Conservation (phyloP, 2,888 invertebrate genomes). For the Caradrina clavipalpis region DNA sequence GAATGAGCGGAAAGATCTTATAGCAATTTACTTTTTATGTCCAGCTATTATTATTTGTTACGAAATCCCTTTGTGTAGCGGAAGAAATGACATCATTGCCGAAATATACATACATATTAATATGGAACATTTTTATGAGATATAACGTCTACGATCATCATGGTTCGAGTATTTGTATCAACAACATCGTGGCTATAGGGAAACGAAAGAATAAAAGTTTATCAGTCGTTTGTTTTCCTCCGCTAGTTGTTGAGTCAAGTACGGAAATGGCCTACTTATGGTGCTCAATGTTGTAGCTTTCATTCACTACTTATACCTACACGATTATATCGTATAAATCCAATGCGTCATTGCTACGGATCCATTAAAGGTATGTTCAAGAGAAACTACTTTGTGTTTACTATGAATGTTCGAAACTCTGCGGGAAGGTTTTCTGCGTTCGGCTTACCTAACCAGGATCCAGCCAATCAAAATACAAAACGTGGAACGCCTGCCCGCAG, state of each 20-base stretch:
- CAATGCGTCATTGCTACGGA: constrained; percentile 11
- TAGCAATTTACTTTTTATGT: constrained; percentile 58
- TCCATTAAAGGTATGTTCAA: constrained; percentile 14
- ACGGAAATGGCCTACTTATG: constrained; percentile 53
- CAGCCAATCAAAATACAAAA: constrained; percentile 33
- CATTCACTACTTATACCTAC: constrained; percentile 41
- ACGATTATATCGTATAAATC: constrained; percentile 25
- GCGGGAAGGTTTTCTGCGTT: constrained; percentile 19
- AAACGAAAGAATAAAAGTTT: constrained; percentile 33
- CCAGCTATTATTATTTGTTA: constrained; percentile 39
- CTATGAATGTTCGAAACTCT: constrained; percentile 2
- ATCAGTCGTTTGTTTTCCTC: constrained; percentile 34
- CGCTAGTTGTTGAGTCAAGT: constrained; percentile 37
- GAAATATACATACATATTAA: constrained; percentile 25
- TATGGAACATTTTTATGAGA: constrained; percentile 34
- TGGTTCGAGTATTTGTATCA: constrained; percentile 16
- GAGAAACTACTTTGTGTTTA: constrained; percentile 11
- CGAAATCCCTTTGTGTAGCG: constrained; percentile 29
- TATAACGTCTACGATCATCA: constrained; percentile 26
- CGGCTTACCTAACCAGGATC: constrained; percentile 6
- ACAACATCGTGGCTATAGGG: constrained; percentile 5
- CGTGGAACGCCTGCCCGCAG: constrained; percentile 2
- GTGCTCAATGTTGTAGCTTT: constrained; percentile 58
- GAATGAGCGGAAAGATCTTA: constrained; percentile 62
- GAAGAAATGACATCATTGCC: constrained; percentile 27